phyloP scores from a whole-genome alignment of 2,888 invertebrate genomes.

The Phrixothrix hirtus region DNA sequence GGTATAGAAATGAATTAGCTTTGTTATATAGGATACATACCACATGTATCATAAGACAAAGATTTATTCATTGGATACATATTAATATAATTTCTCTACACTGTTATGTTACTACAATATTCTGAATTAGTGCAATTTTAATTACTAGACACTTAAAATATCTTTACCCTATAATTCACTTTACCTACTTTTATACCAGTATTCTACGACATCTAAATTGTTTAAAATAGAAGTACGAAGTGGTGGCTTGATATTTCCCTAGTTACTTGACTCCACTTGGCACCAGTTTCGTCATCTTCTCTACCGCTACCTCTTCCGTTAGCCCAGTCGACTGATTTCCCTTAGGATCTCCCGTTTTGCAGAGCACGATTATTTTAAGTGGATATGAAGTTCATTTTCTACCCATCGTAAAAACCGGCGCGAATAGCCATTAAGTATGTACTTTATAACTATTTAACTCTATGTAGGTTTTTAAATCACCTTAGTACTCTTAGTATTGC shows the following conservation, averaged over 20 bases:
- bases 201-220: slow-evolving; percentile 14
- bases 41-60: too few relatives aligned
- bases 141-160: too few relatives aligned
- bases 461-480: slow-evolving; percentile 16
- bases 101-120: too few relatives aligned
- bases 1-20: too few relatives aligned
- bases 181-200: neutral
- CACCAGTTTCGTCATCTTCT: slow-evolving; percentile 45
- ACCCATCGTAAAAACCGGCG: slow-evolving; percentile 32
- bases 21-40: too few relatives aligned
- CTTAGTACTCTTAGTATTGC: too few relatives aligned
- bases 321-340: slow-evolving; percentile 52
- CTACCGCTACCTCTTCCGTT: slow-evolving; percentile 35
- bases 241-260: slow-evolving; percentile 46
- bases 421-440: slow-evolving; percentile 23
- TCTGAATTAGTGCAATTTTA: too few relatives aligned
- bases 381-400: slow-evolving; percentile 54
- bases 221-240: slow-evolving; percentile 43
- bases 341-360: slow-evolving; percentile 53
- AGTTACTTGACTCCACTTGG: slow-evolving; percentile 47
- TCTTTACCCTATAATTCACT: too few relatives aligned
- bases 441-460: slow-evolving; percentile 28
- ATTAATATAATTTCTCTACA: too few relatives aligned
- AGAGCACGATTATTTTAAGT: slow-evolving; percentile 55
- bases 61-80: too few relatives aligned